A percentile compares a stretch with the other conserved stretches of the same genome.
phyloP scores from a whole-genome alignment of 2,113 vertebrate genomes.

The Mastomys coucha region DNA sequence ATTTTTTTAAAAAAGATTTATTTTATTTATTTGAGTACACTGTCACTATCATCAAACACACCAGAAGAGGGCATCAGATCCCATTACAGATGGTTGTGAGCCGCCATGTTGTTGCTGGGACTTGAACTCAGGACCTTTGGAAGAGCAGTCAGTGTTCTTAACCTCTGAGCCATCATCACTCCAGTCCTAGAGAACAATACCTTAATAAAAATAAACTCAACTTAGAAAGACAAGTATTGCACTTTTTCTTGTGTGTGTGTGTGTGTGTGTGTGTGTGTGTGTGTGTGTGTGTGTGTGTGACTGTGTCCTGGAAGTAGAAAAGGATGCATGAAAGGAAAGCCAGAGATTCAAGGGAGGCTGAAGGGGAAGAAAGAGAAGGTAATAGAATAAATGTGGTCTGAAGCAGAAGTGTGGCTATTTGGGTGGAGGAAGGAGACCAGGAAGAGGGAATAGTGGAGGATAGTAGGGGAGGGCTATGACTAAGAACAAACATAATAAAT shows the following conservation, averaged over 20 bases:
- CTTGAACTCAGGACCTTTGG: no score
- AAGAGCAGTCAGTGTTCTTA: no score
- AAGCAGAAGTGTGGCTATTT: neutral
- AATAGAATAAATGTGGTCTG: neutral
- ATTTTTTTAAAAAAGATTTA: no score
- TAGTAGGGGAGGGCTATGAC: accelerated
- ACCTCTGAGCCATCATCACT: no score
- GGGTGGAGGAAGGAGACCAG: neutral
- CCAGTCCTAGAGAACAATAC: neutral
- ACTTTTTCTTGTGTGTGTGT: neutral
- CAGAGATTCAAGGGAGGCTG: neutral
- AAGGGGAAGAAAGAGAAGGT: neutral
- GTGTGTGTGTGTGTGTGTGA: neutral
- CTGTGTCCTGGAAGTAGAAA: neutral
- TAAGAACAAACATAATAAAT: neutral
- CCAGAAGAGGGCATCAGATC: no score
- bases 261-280: neutral
- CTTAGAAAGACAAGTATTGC: neutral
- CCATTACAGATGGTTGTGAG: no score
- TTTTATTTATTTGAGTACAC: no score
- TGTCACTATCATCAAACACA: no score
- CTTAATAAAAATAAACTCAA: neutral
- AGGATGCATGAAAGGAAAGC: neutral
- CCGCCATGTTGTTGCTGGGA: no score
- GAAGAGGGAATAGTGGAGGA: no score